Base-by-base conservation (phyloP, 2,797 vertebrate genomes). In the Phataginus tetradactyla region DNA sequence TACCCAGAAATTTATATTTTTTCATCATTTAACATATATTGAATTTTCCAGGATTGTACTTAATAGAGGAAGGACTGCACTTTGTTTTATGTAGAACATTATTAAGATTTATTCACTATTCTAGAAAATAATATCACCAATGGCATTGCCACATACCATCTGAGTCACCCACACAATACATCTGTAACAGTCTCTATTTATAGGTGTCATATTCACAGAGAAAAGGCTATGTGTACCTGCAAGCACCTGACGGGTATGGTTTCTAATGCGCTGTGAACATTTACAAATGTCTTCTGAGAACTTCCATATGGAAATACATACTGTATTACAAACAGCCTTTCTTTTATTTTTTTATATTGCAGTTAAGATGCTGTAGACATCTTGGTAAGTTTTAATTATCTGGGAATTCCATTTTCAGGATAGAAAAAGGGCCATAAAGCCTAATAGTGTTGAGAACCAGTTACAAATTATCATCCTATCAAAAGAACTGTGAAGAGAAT, bases 361-460 rank as follows among this genome's bases (percentile, higher is more conserved):
- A 80, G 23, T 59, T 37, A 86, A 86, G 57, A 91, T 34, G 32
- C 5, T 79, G 21, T 11, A 94, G 75, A 83, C 2, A 17, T 27
- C 12, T 11, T 45, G 68, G 34, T 42, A 72, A 37, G 29, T 27
- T 49, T 83, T 93, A 63, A 88, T 66, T 81, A 80, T n/a, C n/a
- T 81, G 59, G 68, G 55, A 94, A 92, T 68, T 96, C 95, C 49
- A 84, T 49, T 92, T 45, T 95, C 32, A 69, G n/a, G 75, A 94
- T 15, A 86, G 45, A 90, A 93, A 42, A 90, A 17, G 13, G 14
- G 23, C 15, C 34, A 57, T 3, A 64, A 20, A 64, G 20, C 80
- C 45, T 37, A 32, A 91, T 0, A 68, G 6, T 29, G 34, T 7
- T 74, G 57, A 96, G 64, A 84, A 92, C 23, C n/a, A 90, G 57